A percentile compares a stretch with the other conserved stretches of the same genome.
phyloP scores from a whole-genome alignment of 2,113 vertebrate species.

The Hyaena hyaena region DNA sequence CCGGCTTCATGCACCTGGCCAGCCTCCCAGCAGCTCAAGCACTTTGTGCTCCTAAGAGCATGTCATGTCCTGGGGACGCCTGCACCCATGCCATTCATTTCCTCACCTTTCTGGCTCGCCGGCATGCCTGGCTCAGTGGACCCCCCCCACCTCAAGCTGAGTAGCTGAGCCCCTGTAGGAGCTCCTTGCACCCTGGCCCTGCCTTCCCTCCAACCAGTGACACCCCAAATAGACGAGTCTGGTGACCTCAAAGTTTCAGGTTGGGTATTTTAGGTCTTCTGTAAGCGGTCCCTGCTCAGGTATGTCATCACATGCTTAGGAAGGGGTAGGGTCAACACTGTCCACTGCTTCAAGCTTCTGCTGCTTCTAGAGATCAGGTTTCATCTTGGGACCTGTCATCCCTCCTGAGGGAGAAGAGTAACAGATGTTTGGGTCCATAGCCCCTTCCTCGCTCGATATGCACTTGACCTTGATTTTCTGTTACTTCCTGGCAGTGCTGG shows the following conservation, averaged over 20 bases:
- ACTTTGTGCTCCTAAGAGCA: too few species aligned
- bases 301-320: background rate
- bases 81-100: background rate
- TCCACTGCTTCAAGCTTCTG: background rate
- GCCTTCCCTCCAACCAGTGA: too few species aligned
- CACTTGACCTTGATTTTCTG: background rate
- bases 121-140: background rate
- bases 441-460: background rate
- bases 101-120: background rate
- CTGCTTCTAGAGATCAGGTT: background rate
- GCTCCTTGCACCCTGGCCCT: too few species aligned
- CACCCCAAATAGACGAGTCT: background rate
- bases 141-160: background rate
- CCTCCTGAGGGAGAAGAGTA: background rate
- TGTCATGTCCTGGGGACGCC: too few species aligned
- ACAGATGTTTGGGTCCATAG: too few species aligned
- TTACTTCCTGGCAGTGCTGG: background rate
- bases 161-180: background rate
- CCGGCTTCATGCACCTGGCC: accelerated
- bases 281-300: background rate
- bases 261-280: background rate
- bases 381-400: background rate
- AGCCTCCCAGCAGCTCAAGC: background rate
- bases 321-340: background rate
- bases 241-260: background rate